Base-by-base conservation (phyloP, 2,888 invertebrate genomes). In the Dendrolimus houi region DNA sequence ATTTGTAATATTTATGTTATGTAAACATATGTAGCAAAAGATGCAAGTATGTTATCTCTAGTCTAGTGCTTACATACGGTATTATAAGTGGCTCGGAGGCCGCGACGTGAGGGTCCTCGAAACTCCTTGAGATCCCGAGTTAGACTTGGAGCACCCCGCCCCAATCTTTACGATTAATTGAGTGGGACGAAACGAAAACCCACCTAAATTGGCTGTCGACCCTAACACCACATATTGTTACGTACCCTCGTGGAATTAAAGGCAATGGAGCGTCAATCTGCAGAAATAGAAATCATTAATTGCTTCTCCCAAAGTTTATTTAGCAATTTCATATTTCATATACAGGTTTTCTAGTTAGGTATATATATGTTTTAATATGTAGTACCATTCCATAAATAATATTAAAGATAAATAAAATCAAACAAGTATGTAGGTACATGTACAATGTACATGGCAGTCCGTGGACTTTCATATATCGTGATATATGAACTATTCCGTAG, bases 101-200 rank as follows among this genome's bases (percentile, higher is more conserved):
- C 64, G 64, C 64, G 64, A 62, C 60, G 62, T 58, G 62, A 77
- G 77, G 52, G 65, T 63, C 58, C 74, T 77, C 62, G 57, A 70
- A 56, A 57, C 65, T 60, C 66, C 67, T 68, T 64, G 59, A 66
- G 70, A 64, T 64, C 66, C 68, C 61, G 63, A 65, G 68, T 60
- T 61, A 60, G 63, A 64, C 66, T 63, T 63, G 56, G 60, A 69
- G 61, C 54, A 59, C 29, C 63, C 66, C 64, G 62, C 62, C 66
- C 65, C 60, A 62, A 64, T 68, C 69, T 81, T 77, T 73, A 75
- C 80, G 77, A 79, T 79, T 83, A 83, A 83, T 83, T 81, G 81
- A 82, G 81, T 72, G 75, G 64, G 67, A 66, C 68, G 61, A 67
- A 71, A 71, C 71, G 72, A 74, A 75, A 74, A 69, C 70, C 66